A percentile compares a stretch with the other conserved stretches of the same genome.
These are phyloP conservation scores for Leptatherina wallacei DNA, from an alignment of 2,797 vertebrate genomes.

Conservation along the genomic window DNA sequence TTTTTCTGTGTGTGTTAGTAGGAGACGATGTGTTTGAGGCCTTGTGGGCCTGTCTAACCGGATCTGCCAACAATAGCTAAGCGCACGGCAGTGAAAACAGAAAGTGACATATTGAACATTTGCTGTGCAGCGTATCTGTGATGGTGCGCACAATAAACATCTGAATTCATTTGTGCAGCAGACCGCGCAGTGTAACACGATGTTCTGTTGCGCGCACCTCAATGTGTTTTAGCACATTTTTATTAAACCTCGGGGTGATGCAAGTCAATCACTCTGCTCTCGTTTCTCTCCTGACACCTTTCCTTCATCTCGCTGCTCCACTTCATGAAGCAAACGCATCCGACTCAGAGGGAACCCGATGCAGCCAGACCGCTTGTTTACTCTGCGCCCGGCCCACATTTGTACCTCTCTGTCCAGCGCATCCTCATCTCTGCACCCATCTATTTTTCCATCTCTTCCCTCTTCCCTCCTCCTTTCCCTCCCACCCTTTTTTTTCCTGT, in stretches of 20 bases:
- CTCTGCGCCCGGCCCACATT: conserved; percentile 79
- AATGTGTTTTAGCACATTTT: conserved; percentile 78
- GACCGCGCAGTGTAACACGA: conserved; percentile 41
- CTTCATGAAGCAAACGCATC: conserved; percentile 58
- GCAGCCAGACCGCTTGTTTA: conserved; percentile 81
- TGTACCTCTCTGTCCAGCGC: conserved; percentile 63
- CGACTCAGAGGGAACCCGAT: conserved; percentile 61
- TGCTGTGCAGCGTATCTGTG: conserved; percentile 42
- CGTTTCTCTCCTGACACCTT: conserved; percentile 41
- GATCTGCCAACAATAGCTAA: conserved; percentile 58
- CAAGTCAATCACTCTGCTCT: conserved; percentile 65
- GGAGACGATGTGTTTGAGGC: conserved; percentile 47
- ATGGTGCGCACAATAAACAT: conserved; percentile 65
- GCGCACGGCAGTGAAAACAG: conserved; percentile 42
- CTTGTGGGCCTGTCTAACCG: conserved; percentile 40
- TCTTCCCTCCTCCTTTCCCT: conserved; percentile 80
- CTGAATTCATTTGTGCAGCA: conserved; percentile 61
- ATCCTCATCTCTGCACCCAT: conserved; percentile 89
- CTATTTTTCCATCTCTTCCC: conserved; percentile 82
- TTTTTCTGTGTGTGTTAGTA: conserved; percentile 37
- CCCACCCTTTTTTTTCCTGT: conserved; percentile 95
- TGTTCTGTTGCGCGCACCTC: conserved; percentile 63
- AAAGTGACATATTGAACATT: conserved; percentile 72
- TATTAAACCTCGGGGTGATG: conserved; percentile 71
- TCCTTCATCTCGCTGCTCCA: conserved; percentile 41